phyloP scores from a whole-genome alignment of 2,888 invertebrate species.

The Troides aeacus region DNA sequence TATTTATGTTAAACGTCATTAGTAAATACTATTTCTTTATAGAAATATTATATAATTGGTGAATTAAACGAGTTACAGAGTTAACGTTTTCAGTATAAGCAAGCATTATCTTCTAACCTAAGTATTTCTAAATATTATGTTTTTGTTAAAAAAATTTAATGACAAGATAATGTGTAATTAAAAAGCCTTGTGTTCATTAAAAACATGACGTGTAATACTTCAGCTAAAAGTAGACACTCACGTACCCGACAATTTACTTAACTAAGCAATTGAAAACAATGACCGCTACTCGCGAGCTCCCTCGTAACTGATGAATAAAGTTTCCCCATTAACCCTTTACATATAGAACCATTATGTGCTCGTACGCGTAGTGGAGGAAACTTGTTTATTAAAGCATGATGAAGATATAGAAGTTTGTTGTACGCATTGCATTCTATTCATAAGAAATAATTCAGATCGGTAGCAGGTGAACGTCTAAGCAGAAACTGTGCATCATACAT shows the following conservation, averaged over 20 bases:
- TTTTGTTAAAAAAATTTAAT: too few species aligned
- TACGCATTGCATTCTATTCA: neutral
- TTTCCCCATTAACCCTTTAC: slow-evolving; percentile 46
- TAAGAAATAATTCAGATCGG: neutral
- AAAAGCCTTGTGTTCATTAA: neutral
- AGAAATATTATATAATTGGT: too few species aligned
- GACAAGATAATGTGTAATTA: neutral
- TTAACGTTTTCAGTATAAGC: too few species aligned
- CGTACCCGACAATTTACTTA: neutral
- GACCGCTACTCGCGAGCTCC: slow-evolving; percentile 9
- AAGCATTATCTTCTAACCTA: too few species aligned
- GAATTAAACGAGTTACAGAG: too few species aligned
- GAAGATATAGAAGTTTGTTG: neutral
- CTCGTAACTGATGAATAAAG: slow-evolving; percentile 41
- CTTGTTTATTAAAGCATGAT: neutral
- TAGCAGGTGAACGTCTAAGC: too few species aligned
- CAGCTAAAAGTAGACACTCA: slow-evolving; percentile 1
- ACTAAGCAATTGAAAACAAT: slow-evolving; percentile 17
- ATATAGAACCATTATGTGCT: neutral
- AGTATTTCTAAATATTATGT: too few species aligned
- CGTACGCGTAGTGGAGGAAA: neutral
- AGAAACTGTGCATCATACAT: neutral
- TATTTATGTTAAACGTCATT: too few species aligned
- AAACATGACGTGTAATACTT: neutral
- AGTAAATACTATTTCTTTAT: too few species aligned